Base-by-base conservation (phyloP, 2,113 vertebrate species). In the Hystrix cristata region DNA sequence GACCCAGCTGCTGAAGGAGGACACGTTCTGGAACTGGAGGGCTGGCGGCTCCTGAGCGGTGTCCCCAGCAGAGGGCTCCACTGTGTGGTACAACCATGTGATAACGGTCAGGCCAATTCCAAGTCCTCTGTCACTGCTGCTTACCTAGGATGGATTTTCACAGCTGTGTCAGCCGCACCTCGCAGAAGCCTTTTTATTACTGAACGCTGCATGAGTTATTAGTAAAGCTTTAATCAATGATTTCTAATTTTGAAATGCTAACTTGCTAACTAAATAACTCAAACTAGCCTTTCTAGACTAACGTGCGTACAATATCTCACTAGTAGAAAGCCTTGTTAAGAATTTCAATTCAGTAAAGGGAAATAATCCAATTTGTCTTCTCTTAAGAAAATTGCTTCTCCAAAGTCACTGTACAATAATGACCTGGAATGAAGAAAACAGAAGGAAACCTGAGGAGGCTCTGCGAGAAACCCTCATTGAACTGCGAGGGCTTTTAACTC, bases 371-470 rank as follows among this genome's bases (percentile, higher is more conserved):
- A 94, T 97, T 90, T 98, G 69, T 83, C 93, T 59, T 94, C 55
- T 97, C 81, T 95, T 92, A 96, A 97, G 95, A 74, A 96, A 97
- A 98, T 15, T 96, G 89, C 46, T 95, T 94, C 5, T 48, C 89
- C 51, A 92, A 95, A 95, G 85, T 46, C 84, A 83, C n/a, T 15
- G 43, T 0, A 64, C 10, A 64, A 53, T 3, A 88, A 65, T 2
- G 74, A 89, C 74, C 12, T 1, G 9, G 21, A 0, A 84, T 67
- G 46, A 95, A 90, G 51, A 83, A 34, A 91, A 76, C 23, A 83
- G 51, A 60, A 48, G 31, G 7, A 34, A 11, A 43, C 18, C 13
- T 38, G 71, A 76, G 21, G 81, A 86, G 13, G 72, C 82, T 64
- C 51, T 11, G 14, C 43, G 82, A 60, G 72, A 72, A 83, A 57